Base-by-base conservation (phyloP, 2,797 vertebrate species). In the Synaphobranchus kaupii region DNA sequence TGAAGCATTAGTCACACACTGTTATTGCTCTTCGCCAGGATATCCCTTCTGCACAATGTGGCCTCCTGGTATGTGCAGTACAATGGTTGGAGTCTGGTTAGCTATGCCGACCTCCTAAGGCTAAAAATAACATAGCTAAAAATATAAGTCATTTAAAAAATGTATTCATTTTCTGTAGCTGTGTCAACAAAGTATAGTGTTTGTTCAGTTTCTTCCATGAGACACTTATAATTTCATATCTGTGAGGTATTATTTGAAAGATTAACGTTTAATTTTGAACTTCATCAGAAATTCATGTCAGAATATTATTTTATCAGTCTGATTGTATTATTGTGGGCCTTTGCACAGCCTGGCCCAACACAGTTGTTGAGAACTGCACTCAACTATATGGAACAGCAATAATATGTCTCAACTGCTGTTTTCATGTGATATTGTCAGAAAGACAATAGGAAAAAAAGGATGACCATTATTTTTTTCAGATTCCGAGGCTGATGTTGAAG, bases 401-500 rank as follows among this genome's bases (percentile, higher is more conserved):
- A 48, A 10, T 48, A 80, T 80, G 76, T 80, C 20, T 80, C 20
- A 47, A 13, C 12, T 73, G 68, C 28, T 44, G 13, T 47, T 81
- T 48, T 50, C 44, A 50, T 81, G 10, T 81, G 78, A 12, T 78
- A 20, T 39, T 20, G 5, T 47, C 22, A 10, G 78, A 78, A 78
- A 47, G 34, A 8, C 73, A 78, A 78, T 5, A 68, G 66, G 34
- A 12, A 78, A 20, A 20, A 39, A 12, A 34, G 31, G 12, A 17
- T 78, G 73, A 78, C 4, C 34, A 39, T 78, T 7, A 15, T 66
- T 39, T 81, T 81, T 81, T n/a, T 22, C 47, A 81, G 44, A 50
- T 81, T 85, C 81, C 0, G 84, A 63, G 3, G 66, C 52, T 3
- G 90, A 12, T 0, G 87, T 87, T 15, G 88, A 86, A 20, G 85